Percentiles rank a stretch among this genome's conserved stretches.
Evolutionary conservation across 2,113 vertebrate species (phyloP).

Genomic region (Potamarius usumacintae): DNA sequence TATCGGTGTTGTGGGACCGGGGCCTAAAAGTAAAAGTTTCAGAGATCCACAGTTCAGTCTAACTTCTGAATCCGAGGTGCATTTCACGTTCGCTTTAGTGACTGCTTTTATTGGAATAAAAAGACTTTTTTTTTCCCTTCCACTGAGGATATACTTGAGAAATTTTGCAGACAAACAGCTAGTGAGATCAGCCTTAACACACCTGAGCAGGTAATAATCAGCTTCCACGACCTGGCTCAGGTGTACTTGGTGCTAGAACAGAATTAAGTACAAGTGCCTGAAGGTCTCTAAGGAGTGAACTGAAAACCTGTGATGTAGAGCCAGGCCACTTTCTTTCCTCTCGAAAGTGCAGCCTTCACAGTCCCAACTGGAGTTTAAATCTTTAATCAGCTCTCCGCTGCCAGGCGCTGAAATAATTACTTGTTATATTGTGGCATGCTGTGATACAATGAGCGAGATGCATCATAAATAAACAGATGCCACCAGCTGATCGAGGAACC

Average conservation of each 20-base stretch:
- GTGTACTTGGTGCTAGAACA: background rate
- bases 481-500: slow-evolving; percentile 34
- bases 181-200: background rate
- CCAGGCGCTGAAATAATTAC: slow-evolving; percentile 65
- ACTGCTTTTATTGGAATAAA: background rate
- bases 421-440: slow-evolving; percentile 62
- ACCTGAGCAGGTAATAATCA: background rate
- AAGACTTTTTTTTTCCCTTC: too few relatives aligned
- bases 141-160: background rate
- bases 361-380: slow-evolving; percentile 64
- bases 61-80: background rate
- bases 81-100: background rate
- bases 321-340: slow-evolving; percentile 46
- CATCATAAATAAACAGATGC: slow-evolving; percentile 40
- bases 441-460: slow-evolving; percentile 51
- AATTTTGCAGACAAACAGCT: background rate
- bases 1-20: too few relatives aligned
- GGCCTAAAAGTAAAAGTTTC: too few relatives aligned
- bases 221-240: background rate
- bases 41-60: background rate
- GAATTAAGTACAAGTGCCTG: background rate
- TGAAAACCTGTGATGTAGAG: slow-evolving; percentile 20
- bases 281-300: slow-evolving; percentile 14
- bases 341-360: slow-evolving; percentile 48
- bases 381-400: slow-evolving; percentile 70